Conservation (phyloP, 2,888 invertebrate species). For the Leptopilina myrica region DNA sequence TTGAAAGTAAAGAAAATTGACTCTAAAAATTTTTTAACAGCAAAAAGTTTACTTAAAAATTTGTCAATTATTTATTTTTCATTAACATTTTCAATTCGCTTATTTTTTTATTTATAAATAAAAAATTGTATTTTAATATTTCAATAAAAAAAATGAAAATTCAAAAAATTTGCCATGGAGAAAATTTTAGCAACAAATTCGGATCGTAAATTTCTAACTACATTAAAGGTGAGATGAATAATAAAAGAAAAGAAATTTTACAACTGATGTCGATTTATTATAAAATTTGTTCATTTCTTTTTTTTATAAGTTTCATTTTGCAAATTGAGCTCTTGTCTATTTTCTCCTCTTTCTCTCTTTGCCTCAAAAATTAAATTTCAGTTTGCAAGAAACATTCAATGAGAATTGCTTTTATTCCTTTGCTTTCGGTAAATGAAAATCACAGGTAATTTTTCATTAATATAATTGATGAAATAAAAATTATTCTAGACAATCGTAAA, state of each 20-base stretch:
- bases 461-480: constrained; percentile 1
- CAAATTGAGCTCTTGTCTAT: constrained; percentile 9
- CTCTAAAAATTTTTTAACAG: too few relatives aligned
- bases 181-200: background rate
- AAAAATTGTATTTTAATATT: too few relatives aligned
- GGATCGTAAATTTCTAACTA: background rate
- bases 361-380: background rate
- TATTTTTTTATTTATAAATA: too few relatives aligned
- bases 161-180: too few relatives aligned
- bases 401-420: background rate
- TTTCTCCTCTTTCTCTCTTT: background rate
- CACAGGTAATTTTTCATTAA: background rate
- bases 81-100: too few relatives aligned
- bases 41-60: too few relatives aligned
- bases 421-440: constrained; percentile 16
- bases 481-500: constrained; percentile 8
- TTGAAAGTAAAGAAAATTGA: too few relatives aligned
- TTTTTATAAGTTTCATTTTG: constrained; percentile 32
- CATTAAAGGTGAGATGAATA: background rate
- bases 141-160: too few relatives aligned
- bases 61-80: too few relatives aligned
- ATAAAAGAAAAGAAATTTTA: constrained; percentile 16
- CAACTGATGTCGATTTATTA: constrained; percentile 12
- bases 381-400: background rate
- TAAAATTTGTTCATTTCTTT: constrained; percentile 33